Evolutionary conservation across 2,888 invertebrate species (phyloP).

Genomic region (Aphidoletes aphidimyza): DNA sequence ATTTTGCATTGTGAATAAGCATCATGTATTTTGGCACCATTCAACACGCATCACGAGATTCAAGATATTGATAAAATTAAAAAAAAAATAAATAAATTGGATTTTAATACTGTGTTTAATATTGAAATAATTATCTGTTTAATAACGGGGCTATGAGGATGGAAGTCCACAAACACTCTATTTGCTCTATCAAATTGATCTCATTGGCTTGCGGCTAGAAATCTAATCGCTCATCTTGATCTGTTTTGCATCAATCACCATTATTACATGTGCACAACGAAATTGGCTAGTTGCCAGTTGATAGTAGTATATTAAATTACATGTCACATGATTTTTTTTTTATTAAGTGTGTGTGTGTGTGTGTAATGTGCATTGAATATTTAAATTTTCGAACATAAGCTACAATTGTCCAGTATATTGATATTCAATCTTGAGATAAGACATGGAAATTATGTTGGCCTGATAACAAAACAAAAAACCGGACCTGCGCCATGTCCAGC

Average conservation of each 20-base stretch:
- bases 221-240: slow-evolving; percentile 51
- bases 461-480: neutral
- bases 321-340: slow-evolving; percentile 43
- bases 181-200: slow-evolving; percentile 6
- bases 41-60: too few species aligned
- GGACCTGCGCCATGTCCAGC: neutral
- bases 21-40: too few species aligned
- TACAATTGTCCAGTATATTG: too few species aligned
- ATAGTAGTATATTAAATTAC: slow-evolving; percentile 38
- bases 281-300: slow-evolving; percentile 20
- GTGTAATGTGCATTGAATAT: neutral
- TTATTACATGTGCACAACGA: slow-evolving; percentile 26
- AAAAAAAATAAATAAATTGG: slow-evolving; percentile 53
- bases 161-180: neutral
- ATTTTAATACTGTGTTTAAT: slow-evolving; percentile 34
- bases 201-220: slow-evolving; percentile 9
- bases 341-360: neutral
- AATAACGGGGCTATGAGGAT: slow-evolving; percentile 1
- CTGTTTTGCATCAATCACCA: slow-evolving; percentile 47
- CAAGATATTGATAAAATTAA: slow-evolving; percentile 13
- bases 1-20: neutral
- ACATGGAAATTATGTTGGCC: neutral
- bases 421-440: neutral
- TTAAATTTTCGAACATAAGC: too few species aligned
- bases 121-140: slow-evolving; percentile 47